Percentiles rank a stretch among this genome's conserved stretches.
phyloP scores from a whole-genome alignment of 2,113 vertebrate species.

The Hirundichthys speculiger region DNA sequence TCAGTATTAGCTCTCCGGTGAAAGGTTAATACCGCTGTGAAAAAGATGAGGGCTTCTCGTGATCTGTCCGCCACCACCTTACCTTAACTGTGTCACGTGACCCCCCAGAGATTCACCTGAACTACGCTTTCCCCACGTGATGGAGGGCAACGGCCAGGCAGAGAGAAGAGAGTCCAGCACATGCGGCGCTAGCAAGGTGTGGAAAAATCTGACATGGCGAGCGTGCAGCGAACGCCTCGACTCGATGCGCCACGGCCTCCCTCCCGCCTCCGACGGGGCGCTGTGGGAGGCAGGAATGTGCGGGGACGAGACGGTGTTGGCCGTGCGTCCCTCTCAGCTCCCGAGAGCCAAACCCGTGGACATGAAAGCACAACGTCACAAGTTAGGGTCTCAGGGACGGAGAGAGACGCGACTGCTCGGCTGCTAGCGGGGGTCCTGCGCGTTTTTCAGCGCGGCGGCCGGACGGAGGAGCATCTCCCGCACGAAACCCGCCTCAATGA shows the following conservation, averaged over 20 bases:
- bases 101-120: background rate
- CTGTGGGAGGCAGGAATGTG: constrained; percentile 53
- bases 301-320: constrained; percentile 28
- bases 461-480: constrained; percentile 5
- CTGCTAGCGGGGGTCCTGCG: background rate
- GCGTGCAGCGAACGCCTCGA: constrained; percentile 40
- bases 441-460: background rate
- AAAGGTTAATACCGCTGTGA: background rate
- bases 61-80: constrained; percentile 33
- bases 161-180: constrained; percentile 1
- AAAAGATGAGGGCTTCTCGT: constrained; percentile 11
- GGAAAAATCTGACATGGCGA: constrained; percentile 12
- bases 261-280: constrained; percentile 27
- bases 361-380: constrained; percentile 99
- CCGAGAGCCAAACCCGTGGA: constrained; percentile 99
- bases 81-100: constrained; percentile 63
- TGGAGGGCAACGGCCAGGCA: background rate
- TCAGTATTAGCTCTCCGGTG: background rate
- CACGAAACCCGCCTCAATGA: too few species aligned
- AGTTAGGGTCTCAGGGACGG: constrained; percentile 99
- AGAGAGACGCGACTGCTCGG: constrained; percentile 84
- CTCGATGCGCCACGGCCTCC: constrained; percentile 69
- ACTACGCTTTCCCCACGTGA: background rate
- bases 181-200: constrained; percentile 16
- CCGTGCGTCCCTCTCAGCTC: constrained; percentile 95